Base-by-base conservation (phyloP, 2,797 vertebrate genomes). In the Sebastes kiyomatsui region DNA sequence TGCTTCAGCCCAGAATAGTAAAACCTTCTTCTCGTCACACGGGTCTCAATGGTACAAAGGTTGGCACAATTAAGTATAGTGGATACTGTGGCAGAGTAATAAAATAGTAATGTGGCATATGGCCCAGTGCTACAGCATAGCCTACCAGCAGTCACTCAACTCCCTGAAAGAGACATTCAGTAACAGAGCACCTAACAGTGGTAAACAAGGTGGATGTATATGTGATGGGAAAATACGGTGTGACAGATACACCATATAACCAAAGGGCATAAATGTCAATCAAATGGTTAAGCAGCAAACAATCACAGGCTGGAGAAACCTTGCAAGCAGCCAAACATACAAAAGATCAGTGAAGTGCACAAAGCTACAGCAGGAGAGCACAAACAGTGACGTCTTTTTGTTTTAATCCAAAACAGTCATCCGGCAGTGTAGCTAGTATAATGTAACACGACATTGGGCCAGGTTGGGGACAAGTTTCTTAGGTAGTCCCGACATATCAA, bases 61-160 rank as follows among this genome's bases (percentile, higher is more conserved):
- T 38, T 81, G 59, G 68, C 65, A 79, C 67, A 67, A 32, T 61
- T 71, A 56, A 70, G 75, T 71, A 80, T 55, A 70, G 58, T 56
- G 67, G 67, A 77, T 77, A 75, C 75, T 84, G 61, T 85, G 49
- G 66, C 70, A 80, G 73, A 62, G 77, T 76, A 70, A 88, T 85
- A 65, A 78, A 89, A 92, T 81, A 83, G 67, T 86, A 84, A 90
- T 81, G 80, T 77, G 60, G 67, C 79, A 90, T 86, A 84, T 84
- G 79, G 77, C 25, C 76, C 67, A 60, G 49, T 69, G 76, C 32
- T 80, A 56, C 75, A 77, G 9, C 72, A 23, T 68, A 72, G 62
- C 42, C 20, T 20, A 59, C 52, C 73, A 78, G 42, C 27, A 85
- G 52, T 60, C 70, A 87, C 61, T 81, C 69, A 77, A 38, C 52